A percentile compares a stretch with the other conserved stretches of the same genome.
Evolutionary conservation across 2,888 invertebrate genomes (phyloP).

Genomic region (Reticulitermes lucifugus): DNA sequence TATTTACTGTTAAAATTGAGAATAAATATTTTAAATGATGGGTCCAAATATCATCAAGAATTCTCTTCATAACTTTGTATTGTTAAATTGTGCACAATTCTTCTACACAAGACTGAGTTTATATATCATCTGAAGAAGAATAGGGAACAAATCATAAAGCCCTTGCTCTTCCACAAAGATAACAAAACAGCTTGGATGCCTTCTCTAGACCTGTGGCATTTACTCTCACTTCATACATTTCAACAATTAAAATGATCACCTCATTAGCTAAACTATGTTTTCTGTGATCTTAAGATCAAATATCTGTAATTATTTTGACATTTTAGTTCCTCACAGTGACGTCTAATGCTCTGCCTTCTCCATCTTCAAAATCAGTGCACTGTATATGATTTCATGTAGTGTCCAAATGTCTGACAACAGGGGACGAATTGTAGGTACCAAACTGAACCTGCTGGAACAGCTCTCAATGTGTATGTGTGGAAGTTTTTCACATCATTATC

Average conservation of each 20-base stretch:
- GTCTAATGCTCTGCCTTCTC: background rate
- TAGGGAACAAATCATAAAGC: too few relatives aligned
- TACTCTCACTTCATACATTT: background rate
- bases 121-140: too few relatives aligned
- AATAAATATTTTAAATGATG: too few relatives aligned
- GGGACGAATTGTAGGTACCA: constrained; percentile 25
- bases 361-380: constrained; percentile 3
- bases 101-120: too few relatives aligned
- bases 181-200: background rate
- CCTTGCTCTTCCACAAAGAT: too few relatives aligned
- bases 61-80: too few relatives aligned
- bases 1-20: too few relatives aligned
- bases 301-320: background rate
- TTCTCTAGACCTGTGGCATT: background rate
- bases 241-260: background rate
- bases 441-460: background rate
- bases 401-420: background rate
- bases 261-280: background rate
- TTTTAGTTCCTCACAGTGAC: background rate
- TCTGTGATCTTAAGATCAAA: background rate
- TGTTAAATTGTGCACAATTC: too few relatives aligned
- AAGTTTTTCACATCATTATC: constrained; percentile 15
- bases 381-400: background rate
- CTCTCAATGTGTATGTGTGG: background rate
- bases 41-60: too few relatives aligned